Evolutionary conservation across 1,140 invertebrate species (phyloP), one percentile per base, ranked within the genome.

Genomic region (Cotesia vestalis): DNA sequence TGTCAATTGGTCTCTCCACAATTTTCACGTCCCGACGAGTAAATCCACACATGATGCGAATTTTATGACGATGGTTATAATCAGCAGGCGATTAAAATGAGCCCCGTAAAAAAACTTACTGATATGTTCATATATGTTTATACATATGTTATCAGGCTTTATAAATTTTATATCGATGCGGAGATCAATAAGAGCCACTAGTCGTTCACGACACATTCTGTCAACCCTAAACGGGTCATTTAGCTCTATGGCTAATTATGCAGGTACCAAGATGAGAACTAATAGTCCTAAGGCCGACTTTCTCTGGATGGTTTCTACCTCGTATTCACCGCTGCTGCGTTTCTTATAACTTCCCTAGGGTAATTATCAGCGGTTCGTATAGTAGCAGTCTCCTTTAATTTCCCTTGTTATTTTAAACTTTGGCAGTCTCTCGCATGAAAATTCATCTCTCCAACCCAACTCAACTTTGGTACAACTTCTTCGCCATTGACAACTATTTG

Each of bases 181-280:
- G 11, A 11, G 35, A 60, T n/a, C n/a, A n/a, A n/a, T n/a, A n/a
- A n/a, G n/a, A n/a, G n/a, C n/a, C n/a, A n/a, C n/a, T n/a, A n/a
- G n/a, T n/a, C n/a, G n/a, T n/a, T n/a, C n/a, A n/a, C n/a, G n/a
- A n/a, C n/a, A n/a, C n/a, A n/a, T 46, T 46, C 40, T 66, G 62
- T 72, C 63, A 35, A 8, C 46, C 14, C 66, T 64, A 71, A 71
- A 64, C n/a, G 51, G 61, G 61, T 71, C 59, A 53, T 66, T 72
- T 66, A 14, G 70, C 62, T 55, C 66, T 59, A 34, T 66, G 17
- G 11, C 20, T 59, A 53, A 66, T 66, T 72, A 66, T 72, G 38
- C 27, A 66, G 60, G 17, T 20, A 66, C 3, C 38, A 20, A 20
- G 27, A 12, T 11, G 6, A 8, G 20, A 20, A 46, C n/a, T 5